Base-by-base conservation (phyloP, 2,888 invertebrate species). In the Oscheius sp. region DNA sequence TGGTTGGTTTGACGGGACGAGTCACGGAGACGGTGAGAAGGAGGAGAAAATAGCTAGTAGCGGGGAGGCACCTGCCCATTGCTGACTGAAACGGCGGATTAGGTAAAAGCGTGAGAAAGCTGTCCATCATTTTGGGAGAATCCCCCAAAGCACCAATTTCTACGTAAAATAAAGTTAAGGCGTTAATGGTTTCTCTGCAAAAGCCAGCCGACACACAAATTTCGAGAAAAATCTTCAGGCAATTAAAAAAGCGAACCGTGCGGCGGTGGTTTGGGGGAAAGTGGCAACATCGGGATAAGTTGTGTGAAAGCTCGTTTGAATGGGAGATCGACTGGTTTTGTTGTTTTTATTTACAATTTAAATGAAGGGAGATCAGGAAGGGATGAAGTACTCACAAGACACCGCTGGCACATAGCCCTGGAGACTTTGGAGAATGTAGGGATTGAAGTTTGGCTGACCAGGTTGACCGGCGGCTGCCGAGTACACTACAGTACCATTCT, bases 11-110 rank as follows among this genome's bases (percentile, higher is more conserved):
- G 25, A 29, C 21, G 58, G 16, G 58, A 21, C 16, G 61, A 61
- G 18, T 71, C 72, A 70, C 68, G 72, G 70, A 59, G 74, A 75
- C 64, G 59, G 71, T 70, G 76, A 64, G 66, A 49, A 25, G 49
- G 45, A 46, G 23, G 21, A 45, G 43, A 21, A 27, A 35, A 63
- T 72, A 71, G 73, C 77, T 81, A 83, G 78, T 79, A 81, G 79
- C 82, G 85, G 74, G 85, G 85, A 73, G 85, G 85, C 77, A 85
- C 74, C 74, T 84, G 85, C 55, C 84, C 83, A 76, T 77, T 84
- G 80, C 66, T 52, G 66, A 66, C 66, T 66, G 66, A 66, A 66
- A 69, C 56, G 75, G 74, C 76, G 64, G 66, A 71, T 75, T 71
- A 76, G 71, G 71, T 18, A 69, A 61, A 72, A 75, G 73, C 69